Evolutionary conservation across 2,113 vertebrate species (phyloP), one percentile per base, ranked within the genome.

Genomic region (Phycodurus eques): DNA sequence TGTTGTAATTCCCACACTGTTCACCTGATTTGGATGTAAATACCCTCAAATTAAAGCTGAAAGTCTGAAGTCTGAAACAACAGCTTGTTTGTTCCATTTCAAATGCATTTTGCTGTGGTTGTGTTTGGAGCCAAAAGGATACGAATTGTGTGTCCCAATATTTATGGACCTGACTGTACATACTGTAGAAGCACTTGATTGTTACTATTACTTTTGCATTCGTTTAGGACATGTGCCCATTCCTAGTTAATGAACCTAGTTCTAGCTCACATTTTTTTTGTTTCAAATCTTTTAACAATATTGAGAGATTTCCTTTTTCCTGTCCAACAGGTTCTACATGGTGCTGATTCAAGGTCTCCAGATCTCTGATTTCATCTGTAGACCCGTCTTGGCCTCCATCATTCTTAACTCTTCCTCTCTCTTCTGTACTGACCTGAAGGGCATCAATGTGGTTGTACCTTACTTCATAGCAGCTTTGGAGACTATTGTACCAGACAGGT

Each of bases 311-410:
- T 14, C 14, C 31, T 39, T 56, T 15, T 2, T 72, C 27, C 73
- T 22, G 74, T 13, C 64, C 90, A 92, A 17, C 86, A 98, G 96
- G 91, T 98, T 98, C 93, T 98, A 98, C 92, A 98, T 98, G 96
- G 94, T 97, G 91, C 94, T 98, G 91, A 96, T 98, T 93, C 96
- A 98, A 92, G 96, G 96, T 88, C 94, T 98, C 87, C 96, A 98
- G 93, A 98, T 98, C 88, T 94, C 94, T 8, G 96, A 98, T 87
- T 98, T 95, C 80, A 83, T 98, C 84, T 98, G 96, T 79, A 93
- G 96, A 77, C 96, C 96, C 0, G 96, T 98, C 75, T 91, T 98
- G 85, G 95, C 96, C 88, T 97, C 94, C 82, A 93, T 98, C 88
- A 96, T 98, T 87, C 93, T 98, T 84, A 98, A 98, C 91, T 98